phyloP scores from a whole-genome alignment of 2,888 invertebrate species.

The Serripes groenlandicus region DNA sequence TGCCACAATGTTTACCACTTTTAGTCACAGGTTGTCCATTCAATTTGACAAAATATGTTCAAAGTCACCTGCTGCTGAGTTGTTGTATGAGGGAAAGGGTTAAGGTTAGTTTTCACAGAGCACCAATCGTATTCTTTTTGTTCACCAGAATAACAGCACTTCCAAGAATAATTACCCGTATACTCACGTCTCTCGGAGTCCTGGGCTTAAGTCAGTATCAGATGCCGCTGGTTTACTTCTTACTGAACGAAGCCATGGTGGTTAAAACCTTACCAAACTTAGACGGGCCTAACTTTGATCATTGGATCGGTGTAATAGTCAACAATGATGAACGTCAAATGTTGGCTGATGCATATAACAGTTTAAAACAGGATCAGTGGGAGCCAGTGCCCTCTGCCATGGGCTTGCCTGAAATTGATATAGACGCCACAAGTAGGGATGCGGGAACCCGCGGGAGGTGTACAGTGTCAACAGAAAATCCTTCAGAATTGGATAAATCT shows the following conservation, averaged over 20 bases:
- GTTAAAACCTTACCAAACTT: neutral
- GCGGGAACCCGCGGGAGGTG: too few species aligned
- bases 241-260: constrained; percentile 5
- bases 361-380: neutral
- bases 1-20: too few species aligned
- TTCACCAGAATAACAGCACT: neutral
- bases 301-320: constrained; percentile 13
- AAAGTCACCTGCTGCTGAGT: neutral
- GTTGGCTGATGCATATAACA: neutral
- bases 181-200: neutral
- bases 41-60: too few species aligned
- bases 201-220: constrained; percentile 3
- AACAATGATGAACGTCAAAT: constrained; percentile 2
- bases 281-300: neutral
- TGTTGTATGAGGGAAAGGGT: neutral
- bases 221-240: neutral
- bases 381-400: neutral
- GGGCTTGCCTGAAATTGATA: neutral
- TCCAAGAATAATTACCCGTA: constrained; percentile 4
- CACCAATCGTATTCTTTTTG: neutral
- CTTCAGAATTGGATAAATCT: too few species aligned
- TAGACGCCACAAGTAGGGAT: too few species aligned
- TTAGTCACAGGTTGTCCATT: too few species aligned
- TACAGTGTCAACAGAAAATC: too few species aligned
- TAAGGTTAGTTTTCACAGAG: neutral